Evolutionary conservation across 2,113 vertebrate genomes (phyloP).

Genomic region (Carassius auratus): DNA sequence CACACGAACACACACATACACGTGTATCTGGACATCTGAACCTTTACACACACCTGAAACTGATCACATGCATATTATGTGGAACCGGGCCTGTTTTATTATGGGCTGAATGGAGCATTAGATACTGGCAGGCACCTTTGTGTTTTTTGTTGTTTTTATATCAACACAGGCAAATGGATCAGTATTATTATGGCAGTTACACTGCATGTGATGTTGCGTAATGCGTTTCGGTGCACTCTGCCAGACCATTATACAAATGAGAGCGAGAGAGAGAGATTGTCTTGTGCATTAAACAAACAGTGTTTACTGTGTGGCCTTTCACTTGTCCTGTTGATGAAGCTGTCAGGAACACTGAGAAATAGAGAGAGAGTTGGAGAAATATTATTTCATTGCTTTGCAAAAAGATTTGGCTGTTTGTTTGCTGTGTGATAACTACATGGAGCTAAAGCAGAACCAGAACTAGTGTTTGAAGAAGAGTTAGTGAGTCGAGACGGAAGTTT

Average conservation of each 20-base stretch:
- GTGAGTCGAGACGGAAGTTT: too few relatives aligned
- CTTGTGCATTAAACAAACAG: conserved; percentile 30
- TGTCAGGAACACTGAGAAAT: conserved; percentile 1
- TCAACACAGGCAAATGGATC: conserved; percentile 22
- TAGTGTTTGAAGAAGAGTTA: too few relatives aligned
- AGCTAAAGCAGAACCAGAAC: too few relatives aligned
- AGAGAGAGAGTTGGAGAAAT: neutral
- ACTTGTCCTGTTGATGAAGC: neutral
- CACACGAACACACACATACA: neutral
- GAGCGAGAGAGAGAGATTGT: neutral
- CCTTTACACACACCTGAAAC: neutral
- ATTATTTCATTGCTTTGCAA: neutral
- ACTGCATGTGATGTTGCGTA: conserved; percentile 1
- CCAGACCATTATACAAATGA: conserved; percentile 13
- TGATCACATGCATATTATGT: neutral
- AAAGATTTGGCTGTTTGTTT: neutral
- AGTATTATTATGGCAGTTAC: conserved; percentile 6
- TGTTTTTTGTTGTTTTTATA: neutral
- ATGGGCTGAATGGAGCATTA: neutral
- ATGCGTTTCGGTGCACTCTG: neutral
- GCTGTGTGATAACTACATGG: too few relatives aligned
- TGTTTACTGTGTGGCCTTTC: neutral
- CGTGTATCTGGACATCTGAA: neutral
- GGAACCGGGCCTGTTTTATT: conserved; percentile 2
- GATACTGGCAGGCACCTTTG: conserved; percentile 4